Evolutionary conservation across 1,140 invertebrate species (phyloP).

Genomic region (Odontomachus brunneus): DNA sequence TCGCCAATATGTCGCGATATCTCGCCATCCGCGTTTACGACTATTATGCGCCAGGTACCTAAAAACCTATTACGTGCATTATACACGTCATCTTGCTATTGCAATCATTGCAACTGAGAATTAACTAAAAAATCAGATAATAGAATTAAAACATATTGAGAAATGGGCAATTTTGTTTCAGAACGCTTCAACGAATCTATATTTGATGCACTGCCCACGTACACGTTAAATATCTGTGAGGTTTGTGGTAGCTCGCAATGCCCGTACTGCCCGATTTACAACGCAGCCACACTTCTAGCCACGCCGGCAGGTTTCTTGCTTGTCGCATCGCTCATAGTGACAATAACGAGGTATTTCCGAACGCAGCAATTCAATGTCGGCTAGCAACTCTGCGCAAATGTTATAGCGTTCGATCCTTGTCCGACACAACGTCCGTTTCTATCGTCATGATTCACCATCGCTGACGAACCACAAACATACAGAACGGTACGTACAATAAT

Average conservation of each 20-base stretch:
- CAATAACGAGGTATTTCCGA: slow-evolving; percentile 77
- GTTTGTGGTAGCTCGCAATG: slow-evolving; percentile 99
- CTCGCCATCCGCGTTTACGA: slow-evolving; percentile 96
- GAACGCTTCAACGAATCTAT: slow-evolving; percentile 97
- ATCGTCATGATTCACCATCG: slow-evolving; percentile 22
- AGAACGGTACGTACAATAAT: slow-evolving; percentile 10
- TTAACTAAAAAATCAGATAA: neutral
- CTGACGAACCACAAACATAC: slow-evolving; percentile 19
- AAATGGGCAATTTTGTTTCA: slow-evolving; percentile 84
- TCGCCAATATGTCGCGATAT: slow-evolving; percentile 98
- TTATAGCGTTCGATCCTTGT: slow-evolving; percentile 10
- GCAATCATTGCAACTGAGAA: neutral
- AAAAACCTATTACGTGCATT: slow-evolving; percentile 2
- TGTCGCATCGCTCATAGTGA: slow-evolving; percentile 74
- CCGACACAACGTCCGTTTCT: neutral
- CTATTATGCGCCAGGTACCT: slow-evolving; percentile 97
- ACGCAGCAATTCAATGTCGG: slow-evolving; percentile 76
- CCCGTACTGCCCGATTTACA: slow-evolving; percentile 97
- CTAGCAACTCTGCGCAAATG: slow-evolving; percentile 56
- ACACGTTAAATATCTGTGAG: slow-evolving; percentile 97
- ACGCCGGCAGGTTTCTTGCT: slow-evolving; percentile 80
- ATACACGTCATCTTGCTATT: neutral
- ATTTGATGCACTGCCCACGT: slow-evolving; percentile 95
- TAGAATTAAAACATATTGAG: slow-evolving; percentile 14
- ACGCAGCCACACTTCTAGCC: slow-evolving; percentile 86